Conservation (phyloP, 2,888 invertebrate genomes). For the Phengaris arion region DNA sequence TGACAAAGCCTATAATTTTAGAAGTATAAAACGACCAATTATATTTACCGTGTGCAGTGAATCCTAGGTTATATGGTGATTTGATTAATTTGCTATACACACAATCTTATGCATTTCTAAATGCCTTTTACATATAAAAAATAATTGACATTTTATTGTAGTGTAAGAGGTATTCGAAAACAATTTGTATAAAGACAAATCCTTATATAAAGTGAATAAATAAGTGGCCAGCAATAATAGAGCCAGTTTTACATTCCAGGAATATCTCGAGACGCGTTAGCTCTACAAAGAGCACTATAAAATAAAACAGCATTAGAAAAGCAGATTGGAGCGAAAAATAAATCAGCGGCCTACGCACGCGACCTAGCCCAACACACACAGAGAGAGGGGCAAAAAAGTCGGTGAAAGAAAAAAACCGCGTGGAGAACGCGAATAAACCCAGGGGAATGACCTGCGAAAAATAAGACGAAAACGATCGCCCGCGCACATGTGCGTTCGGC, state of each 20-base stretch:
- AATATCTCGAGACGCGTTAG: conserved; percentile 26
- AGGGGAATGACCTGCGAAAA: conserved; percentile 76
- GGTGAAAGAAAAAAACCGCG: conserved; percentile 52
- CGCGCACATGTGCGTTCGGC: conserved; percentile 75
- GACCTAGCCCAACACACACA: conserved; percentile 68
- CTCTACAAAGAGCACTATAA: conserved; percentile 48
- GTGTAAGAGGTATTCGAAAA: not conserved
- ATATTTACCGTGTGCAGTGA: too few relatives aligned
- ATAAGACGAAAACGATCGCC: conserved; percentile 69
- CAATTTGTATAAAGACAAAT: conserved; percentile 8
- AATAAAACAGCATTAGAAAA: conserved; percentile 56
- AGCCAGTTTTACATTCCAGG: conserved; percentile 26
- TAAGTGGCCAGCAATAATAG: conserved; percentile 9
- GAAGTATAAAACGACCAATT: too few relatives aligned
- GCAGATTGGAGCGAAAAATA: conserved; percentile 45
- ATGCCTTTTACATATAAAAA: not conserved
- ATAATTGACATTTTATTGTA: not conserved
- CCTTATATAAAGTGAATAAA: conserved; percentile 12
- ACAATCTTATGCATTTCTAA: not conserved
- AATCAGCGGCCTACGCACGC: conserved; percentile 65
- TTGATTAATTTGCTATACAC: not conserved
- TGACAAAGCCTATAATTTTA: not conserved
- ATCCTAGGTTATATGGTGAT: not conserved
- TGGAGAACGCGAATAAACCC: conserved; percentile 64
- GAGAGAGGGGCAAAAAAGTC: conserved; percentile 57